Conservation (phyloP, 1,140 invertebrate species). For the Drosophila saltans region DNA sequence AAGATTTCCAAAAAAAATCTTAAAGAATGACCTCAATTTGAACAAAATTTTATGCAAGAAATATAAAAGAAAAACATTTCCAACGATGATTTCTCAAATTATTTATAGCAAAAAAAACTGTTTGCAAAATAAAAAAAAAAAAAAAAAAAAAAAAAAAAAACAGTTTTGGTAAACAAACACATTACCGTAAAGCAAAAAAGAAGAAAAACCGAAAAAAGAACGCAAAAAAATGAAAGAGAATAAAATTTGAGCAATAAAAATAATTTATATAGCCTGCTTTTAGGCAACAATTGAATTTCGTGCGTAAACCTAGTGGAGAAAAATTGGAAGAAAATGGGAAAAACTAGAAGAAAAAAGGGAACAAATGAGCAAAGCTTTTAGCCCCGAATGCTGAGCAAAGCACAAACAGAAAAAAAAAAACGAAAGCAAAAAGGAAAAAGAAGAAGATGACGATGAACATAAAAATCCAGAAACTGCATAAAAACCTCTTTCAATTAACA, state of each 20-base stretch:
- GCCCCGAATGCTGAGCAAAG: conserved; percentile 72
- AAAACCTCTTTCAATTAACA: conserved; percentile 80
- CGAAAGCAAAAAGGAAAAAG: conserved; percentile 2
- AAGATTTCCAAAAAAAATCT: too few relatives aligned
- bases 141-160: neutral
- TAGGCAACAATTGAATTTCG: conserved; percentile 74
- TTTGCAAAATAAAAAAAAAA: neutral
- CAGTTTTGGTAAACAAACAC: conserved; percentile 68
- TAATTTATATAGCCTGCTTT: conserved; percentile 73
- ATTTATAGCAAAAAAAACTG: neutral
- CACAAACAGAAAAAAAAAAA: conserved; percentile 18
- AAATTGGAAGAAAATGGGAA: conserved; percentile 49
- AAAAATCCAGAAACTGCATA: conserved; percentile 76
- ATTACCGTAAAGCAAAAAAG: conserved; percentile 33
- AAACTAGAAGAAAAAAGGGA: conserved; percentile 52
- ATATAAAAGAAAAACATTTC: too few relatives aligned
- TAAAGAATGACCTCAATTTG: too few relatives aligned
- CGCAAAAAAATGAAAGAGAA: neutral
- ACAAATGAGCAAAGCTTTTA: conserved; percentile 71
- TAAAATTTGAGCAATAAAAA: conserved; percentile 41
- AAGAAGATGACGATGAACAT: conserved; percentile 14
- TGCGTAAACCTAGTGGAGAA: conserved; percentile 26
- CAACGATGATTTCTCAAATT: conserved; percentile 23
- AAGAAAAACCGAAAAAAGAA: too few relatives aligned
- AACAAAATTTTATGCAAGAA: too few relatives aligned